Percentiles rank a stretch among this genome's conserved stretches.
phyloP scores from a whole-genome alignment of 2,888 invertebrate genomes.

The Lycia hirtaria region DNA sequence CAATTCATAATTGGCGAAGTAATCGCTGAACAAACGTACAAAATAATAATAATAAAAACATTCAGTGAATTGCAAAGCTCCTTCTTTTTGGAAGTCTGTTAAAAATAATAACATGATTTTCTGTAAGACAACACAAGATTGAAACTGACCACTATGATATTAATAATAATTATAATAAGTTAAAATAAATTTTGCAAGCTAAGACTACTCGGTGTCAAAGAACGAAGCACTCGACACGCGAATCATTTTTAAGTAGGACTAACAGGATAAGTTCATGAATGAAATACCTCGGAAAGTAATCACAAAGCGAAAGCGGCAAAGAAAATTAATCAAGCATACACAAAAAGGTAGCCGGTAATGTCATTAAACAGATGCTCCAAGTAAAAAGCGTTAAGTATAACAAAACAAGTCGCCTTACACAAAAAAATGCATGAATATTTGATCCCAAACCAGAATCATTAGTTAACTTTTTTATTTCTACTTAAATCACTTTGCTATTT shows the following conservation, averaged over 20 bases:
- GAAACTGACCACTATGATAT: background rate
- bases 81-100: no score
- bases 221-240: background rate
- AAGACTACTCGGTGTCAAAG: no score
- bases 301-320: conserved; percentile 41
- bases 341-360: conserved; percentile 64
- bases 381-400: conserved; percentile 82
- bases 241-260: background rate
- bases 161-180: no score
- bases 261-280: conserved; percentile 15
- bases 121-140: no score
- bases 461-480: conserved; percentile 77
- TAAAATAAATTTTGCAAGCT: no score
- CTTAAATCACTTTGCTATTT: conserved; percentile 29
- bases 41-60: no score
- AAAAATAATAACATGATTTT: no score
- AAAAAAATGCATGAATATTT: conserved; percentile 82
- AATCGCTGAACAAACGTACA: no score
- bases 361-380: conserved; percentile 78
- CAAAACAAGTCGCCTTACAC: conserved; percentile 68
- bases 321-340: conserved; percentile 52
- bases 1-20: no score
- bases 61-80: no score
- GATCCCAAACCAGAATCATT: conserved; percentile 84
- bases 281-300: conserved; percentile 23